Evolutionary conservation across 2,113 vertebrate genomes (phyloP).

Genomic region (Arizona elegans): DNA sequence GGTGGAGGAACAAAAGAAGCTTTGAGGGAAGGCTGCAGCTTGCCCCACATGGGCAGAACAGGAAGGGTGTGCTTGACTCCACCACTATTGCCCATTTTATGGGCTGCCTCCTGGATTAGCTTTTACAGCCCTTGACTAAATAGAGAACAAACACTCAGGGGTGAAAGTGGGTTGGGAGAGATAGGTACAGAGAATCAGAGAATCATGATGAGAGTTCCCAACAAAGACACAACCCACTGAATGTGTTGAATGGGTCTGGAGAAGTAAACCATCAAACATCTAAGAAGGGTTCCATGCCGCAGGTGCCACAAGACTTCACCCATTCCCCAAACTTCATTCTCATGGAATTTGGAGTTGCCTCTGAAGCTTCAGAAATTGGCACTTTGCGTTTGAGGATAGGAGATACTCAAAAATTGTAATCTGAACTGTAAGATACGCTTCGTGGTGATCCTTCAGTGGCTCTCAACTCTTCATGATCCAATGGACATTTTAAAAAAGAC

Average conservation of each 20-base stretch:
- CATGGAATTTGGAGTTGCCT: not conserved
- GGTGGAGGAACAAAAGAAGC: slow-evolving; percentile 54
- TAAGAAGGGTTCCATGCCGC: not conserved
- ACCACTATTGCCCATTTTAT: slow-evolving; percentile 16
- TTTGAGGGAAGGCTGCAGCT: slow-evolving; percentile 44
- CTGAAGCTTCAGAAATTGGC: not conserved
- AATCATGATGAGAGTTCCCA: not conserved
- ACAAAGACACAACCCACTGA: not conserved
- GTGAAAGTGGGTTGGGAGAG: not conserved
- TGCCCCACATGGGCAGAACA: not conserved
- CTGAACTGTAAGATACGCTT: not conserved
- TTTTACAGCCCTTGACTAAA: slow-evolving; percentile 22
- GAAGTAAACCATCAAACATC: too few relatives aligned
- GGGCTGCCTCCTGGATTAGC: not conserved
- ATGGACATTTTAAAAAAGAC: not conserved
- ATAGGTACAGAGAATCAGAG: not conserved
- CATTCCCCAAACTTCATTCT: not conserved
- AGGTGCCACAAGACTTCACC: not conserved
- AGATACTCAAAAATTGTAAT: not conserved
- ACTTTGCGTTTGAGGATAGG: not conserved
- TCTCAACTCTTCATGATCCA: not conserved
- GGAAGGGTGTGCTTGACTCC: not conserved
- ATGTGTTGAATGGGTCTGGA: not conserved
- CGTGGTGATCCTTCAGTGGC: not conserved
- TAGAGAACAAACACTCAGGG: slow-evolving; percentile 11